phyloP scores from a whole-genome alignment of 1,140 invertebrate genomes.

The Drosophila aff. region DNA sequence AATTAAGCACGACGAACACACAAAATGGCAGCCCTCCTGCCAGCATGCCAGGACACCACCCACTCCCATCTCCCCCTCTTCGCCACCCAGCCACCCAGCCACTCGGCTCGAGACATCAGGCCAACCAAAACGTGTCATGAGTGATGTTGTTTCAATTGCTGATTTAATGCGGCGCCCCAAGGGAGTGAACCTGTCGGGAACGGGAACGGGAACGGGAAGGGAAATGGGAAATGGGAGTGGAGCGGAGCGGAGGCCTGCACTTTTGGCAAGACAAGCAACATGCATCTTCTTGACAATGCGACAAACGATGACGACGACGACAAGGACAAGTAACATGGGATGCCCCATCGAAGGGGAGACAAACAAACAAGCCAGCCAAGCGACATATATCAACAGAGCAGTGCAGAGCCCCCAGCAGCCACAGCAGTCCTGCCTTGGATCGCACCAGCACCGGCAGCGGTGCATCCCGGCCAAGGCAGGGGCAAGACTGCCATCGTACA shows the following conservation, averaged over 20 bases:
- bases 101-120: slow-evolving; percentile 43
- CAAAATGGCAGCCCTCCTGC: slow-evolving; percentile 58
- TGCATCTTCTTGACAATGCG: slow-evolving; percentile 83
- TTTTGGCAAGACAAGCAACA: slow-evolving; percentile 81
- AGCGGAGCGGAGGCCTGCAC: slow-evolving; percentile 14
- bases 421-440: slow-evolving; percentile 4
- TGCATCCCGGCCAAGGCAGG: slow-evolving; percentile 33
- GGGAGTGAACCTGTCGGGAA: slow-evolving; percentile 38
- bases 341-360: slow-evolving; percentile 36
- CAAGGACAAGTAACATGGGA: slow-evolving; percentile 71
- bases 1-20: slow-evolving; percentile 79
- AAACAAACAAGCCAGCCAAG: slow-evolving; percentile 76
- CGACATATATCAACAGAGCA: slow-evolving; percentile 75
- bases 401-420: slow-evolving; percentile 35
- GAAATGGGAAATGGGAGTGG: slow-evolving; percentile 10
- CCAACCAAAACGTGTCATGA: slow-evolving; percentile 79
- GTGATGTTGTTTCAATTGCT: slow-evolving; percentile 84
- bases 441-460: slow-evolving; percentile 5
- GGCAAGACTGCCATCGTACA: slow-evolving; percentile 51
- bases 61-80: background rate
- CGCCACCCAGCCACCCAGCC: background rate
- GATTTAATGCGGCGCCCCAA: slow-evolving; percentile 76
- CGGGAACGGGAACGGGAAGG: background rate
- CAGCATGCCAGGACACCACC: slow-evolving; percentile 20
- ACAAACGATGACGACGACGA: slow-evolving; percentile 81